Percentiles rank a stretch among this genome's conserved stretches.
Evolutionary conservation across 2,888 invertebrate species (phyloP).

Genomic region (Leptodirus hochenwartii): DNA sequence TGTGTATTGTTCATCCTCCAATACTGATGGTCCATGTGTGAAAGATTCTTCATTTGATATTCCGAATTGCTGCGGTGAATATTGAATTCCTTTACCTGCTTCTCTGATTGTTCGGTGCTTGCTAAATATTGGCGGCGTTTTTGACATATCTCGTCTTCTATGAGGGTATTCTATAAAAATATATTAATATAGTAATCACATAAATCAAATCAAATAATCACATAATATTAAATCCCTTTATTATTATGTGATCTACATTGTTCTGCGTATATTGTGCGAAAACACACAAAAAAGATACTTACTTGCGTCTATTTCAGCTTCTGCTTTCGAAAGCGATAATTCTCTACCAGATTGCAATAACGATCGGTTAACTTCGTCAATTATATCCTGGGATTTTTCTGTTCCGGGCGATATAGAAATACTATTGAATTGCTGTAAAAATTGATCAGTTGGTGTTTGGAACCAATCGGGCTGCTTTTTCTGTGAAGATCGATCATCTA

Average conservation of each 20-base stretch:
- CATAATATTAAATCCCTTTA: no score
- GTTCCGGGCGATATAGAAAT: background rate
- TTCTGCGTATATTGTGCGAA: background rate
- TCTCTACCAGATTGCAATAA: constrained; percentile 6
- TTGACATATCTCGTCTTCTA: constrained; percentile 12
- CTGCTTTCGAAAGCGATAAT: background rate
- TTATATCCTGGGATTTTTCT: constrained; percentile 12
- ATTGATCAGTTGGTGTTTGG: no score
- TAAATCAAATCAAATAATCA: no score
- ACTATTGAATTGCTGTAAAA: no score
- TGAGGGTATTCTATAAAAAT: constrained; percentile 10
- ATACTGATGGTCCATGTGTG: constrained; percentile 11
- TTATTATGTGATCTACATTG: constrained; percentile 1
- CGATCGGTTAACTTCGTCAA: constrained; percentile 12
- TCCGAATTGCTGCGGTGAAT: constrained; percentile 14
- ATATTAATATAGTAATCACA: background rate
- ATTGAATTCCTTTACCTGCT: constrained; percentile 10
- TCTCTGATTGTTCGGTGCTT: constrained; percentile 12
- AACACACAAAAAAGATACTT: no score
- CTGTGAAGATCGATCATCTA: no score
- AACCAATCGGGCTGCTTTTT: no score
- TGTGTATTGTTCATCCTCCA: no score
- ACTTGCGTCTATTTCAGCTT: background rate
- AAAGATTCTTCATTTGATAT: constrained; percentile 11
- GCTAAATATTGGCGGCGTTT: constrained; percentile 17